Evolutionary conservation across 1,140 invertebrate genomes (phyloP), one percentile per base, ranked within the genome.

Genomic region (Helicoverpa zea): DNA sequence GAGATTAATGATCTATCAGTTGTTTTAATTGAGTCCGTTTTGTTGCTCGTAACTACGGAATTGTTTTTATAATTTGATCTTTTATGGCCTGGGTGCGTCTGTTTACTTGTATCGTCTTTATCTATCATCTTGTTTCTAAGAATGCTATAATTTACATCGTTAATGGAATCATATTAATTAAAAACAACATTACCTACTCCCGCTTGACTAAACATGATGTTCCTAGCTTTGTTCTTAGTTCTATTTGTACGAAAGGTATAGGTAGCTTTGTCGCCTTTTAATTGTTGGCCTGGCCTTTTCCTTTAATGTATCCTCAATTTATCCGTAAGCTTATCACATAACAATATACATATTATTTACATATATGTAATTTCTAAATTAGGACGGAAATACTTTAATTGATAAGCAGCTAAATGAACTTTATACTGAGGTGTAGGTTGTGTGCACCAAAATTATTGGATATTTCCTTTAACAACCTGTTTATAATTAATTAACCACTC

Each of bases 401-500:
- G 5, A 23, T 18, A 58, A 16, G 14, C 14, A 3, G 18, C 7
- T 58, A 11, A 58, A 16, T 2, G 1, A n/a, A n/a, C 1, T 18
- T 58, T 18, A 58, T 18, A 9, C 7, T 18, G 11, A n/a, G 56
- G 16, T 18, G 16, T 58, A 23, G 35, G 35, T 43, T 23, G n/a
- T 56, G n/a, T 56, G 14, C 7, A 16, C 16, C 14, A 58, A 58
- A 10, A 49, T 43, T 10, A 12, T 13, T 47, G 9, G n/a, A 35
- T 43, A 58, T 58, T 73, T 58, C 51, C 29, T 73, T 4, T 43
- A 56, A 2, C 18, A 73, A 72, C 68, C 30, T 58, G 70, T 73
- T 73, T 58, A 56, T n/a, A n/a, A n/a, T 73, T 73, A 52, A 13
- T 72, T 72, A 43, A 58, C n/a, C n/a, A n/a, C n/a, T n/a, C n/a